phyloP scores from a whole-genome alignment of 2,113 vertebrate genomes.

The Ariopsis seemanni region DNA sequence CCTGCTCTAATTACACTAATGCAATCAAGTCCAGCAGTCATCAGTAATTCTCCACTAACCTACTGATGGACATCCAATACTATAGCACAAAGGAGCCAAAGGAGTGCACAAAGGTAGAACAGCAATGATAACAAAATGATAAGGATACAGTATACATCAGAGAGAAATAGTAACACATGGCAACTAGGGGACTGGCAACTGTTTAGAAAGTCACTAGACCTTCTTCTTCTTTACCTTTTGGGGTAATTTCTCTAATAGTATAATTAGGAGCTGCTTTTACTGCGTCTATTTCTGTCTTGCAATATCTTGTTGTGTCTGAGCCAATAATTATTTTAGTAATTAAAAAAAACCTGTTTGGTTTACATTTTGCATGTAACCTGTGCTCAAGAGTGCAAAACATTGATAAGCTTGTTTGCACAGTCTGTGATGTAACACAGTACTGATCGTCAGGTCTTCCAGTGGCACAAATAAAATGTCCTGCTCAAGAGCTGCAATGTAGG shows the following conservation, averaged over 20 bases:
- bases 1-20: neutral
- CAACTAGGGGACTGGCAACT: neutral
- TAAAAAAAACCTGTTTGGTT: neutral
- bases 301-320: neutral
- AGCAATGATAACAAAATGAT: constrained; percentile 15
- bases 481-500: constrained; percentile 26
- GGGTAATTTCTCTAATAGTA: no score
- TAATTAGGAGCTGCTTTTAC: neutral
- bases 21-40: constrained; percentile 10
- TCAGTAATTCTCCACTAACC: neutral
- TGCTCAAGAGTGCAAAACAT: constrained; percentile 39
- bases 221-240: neutral
- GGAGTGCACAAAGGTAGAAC: neutral
- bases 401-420: constrained; percentile 55
- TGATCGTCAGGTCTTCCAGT: constrained; percentile 30
- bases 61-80: neutral
- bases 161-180: constrained; percentile 10
- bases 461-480: constrained; percentile 49
- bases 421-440: constrained; percentile 42
- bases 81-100: neutral
- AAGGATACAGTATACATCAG: neutral
- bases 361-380: constrained; percentile 35
- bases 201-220: neutral
- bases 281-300: neutral
- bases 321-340: neutral